Conservation (phyloP, 2,797 vertebrate species). For the Lindbergichthys nudifrons region DNA sequence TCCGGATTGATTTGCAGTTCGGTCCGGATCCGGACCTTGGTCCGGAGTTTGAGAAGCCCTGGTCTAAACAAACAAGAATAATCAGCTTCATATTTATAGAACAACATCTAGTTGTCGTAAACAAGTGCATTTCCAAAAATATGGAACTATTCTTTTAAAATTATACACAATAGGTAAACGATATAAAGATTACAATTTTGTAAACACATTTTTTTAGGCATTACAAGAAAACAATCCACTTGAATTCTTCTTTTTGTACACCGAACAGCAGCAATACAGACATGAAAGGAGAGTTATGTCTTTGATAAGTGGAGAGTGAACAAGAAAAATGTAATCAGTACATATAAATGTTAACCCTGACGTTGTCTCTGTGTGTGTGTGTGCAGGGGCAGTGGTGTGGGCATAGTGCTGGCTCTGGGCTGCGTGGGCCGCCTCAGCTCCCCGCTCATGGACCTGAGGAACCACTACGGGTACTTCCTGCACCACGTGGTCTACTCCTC, state of each 20-base stretch:
- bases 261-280: not conserved
- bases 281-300: not conserved
- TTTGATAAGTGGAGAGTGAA: not conserved
- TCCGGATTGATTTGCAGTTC: too few relatives aligned
- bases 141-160: not conserved
- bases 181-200: not conserved
- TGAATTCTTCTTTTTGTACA: too few relatives aligned
- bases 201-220: too few relatives aligned
- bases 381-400: conserved; percentile 86
- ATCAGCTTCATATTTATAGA: too few relatives aligned
- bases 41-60: too few relatives aligned
- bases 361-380: conserved; percentile 20
- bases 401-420: conserved; percentile 86
- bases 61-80: not conserved
- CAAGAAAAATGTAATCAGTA: not conserved
- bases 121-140: not conserved
- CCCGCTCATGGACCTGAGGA: conserved; percentile 90
- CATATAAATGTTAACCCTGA: not conserved
- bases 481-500: conserved; percentile 91
- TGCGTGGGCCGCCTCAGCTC: conserved; percentile 90
- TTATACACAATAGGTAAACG: not conserved
- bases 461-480: conserved; percentile 92
- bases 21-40: too few relatives aligned
- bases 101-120: not conserved
- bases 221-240: too few relatives aligned